Conservation (phyloP, 2,888 invertebrate genomes). For the Troides helena region DNA sequence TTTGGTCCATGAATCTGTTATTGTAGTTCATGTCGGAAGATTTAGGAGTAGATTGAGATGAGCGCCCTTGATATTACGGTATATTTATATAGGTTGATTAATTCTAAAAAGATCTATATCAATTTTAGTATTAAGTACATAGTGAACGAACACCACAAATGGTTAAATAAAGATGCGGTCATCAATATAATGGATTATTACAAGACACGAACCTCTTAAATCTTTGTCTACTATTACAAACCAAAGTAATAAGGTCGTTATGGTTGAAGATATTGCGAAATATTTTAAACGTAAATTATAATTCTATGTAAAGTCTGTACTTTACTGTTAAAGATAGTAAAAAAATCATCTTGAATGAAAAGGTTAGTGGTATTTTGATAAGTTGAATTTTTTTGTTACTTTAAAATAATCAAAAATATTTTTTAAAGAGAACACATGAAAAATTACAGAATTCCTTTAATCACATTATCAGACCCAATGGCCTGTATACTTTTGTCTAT, state of each 20-base stretch:
- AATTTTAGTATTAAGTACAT: background rate
- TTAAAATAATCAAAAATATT: too few relatives aligned
- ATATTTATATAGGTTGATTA: background rate
- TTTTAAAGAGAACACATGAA: too few relatives aligned
- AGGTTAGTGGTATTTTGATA: background rate
- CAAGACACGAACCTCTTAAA: constrained; percentile 14
- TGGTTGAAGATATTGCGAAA: constrained; percentile 5
- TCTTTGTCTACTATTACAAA: constrained; percentile 5
- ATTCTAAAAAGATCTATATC: background rate
- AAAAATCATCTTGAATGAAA: too few relatives aligned
- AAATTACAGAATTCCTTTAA: too few relatives aligned
- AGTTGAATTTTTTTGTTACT: too few relatives aligned
- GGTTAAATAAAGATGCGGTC: constrained; percentile 5
- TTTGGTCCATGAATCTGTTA: too few relatives aligned
- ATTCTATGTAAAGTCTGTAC: background rate
- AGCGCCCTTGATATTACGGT: background rate
- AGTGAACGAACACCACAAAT: constrained; percentile 13
- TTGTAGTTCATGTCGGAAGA: too few relatives aligned
- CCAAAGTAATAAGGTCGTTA: constrained; percentile 16
- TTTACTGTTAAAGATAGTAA: too few relatives aligned
- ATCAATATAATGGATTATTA: constrained; percentile 14
- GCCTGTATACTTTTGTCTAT: too few relatives aligned
- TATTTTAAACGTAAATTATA: background rate
- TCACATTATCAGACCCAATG: too few relatives aligned
- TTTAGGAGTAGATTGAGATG: too few relatives aligned